Evolutionary conservation across 2,113 vertebrate genomes (phyloP), one percentile per base, ranked within the genome.

Genomic region (Ascaphus truei): DNA sequence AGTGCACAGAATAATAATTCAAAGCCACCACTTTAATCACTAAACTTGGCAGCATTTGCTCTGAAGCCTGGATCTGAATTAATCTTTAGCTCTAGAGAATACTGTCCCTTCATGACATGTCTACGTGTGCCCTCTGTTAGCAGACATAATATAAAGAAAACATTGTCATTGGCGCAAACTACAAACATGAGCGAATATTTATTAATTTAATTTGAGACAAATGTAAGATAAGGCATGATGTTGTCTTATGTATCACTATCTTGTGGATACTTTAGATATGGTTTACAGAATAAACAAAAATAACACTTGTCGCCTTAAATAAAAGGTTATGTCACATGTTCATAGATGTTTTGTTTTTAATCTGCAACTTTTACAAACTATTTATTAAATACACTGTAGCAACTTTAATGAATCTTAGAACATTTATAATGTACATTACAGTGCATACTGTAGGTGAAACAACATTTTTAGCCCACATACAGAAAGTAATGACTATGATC

Each of bases 1-100:
- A 66, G 34, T 31, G 52, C 50, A 66, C 16, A 29, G 34, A 66
- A 66, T 66, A 66, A 66, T 66, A 55, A 66, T 66, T 66, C 63
- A 66, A 66, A 66, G 63, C 63, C 63, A 55, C 50, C 50, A 66
- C 63, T 66, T 66, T 66, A 66, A 66, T 66, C 63, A 55, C 26
- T 55, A 56, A 66, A 66, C 63, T 66, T 66, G 63, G 63, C 50
- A 66, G 63, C 34, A 30, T 55, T 66, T 36, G 53, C 50, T 66
- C 34, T 55, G 63, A 66, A 66, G 63, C 63, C 34, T 55, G 63
- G 63, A 53, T 66, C 36, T 53, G 63, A 66, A 66, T 66, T 66
- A 66, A 66, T 66, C 63, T 66, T 66, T 66, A 34, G 34, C 63
- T 66, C 50, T 29, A 23, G 63, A 66, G 63, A 66, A 66, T 66